Conservation (phyloP, 1,140 invertebrate genomes). For the Drosophila pachea region DNA sequence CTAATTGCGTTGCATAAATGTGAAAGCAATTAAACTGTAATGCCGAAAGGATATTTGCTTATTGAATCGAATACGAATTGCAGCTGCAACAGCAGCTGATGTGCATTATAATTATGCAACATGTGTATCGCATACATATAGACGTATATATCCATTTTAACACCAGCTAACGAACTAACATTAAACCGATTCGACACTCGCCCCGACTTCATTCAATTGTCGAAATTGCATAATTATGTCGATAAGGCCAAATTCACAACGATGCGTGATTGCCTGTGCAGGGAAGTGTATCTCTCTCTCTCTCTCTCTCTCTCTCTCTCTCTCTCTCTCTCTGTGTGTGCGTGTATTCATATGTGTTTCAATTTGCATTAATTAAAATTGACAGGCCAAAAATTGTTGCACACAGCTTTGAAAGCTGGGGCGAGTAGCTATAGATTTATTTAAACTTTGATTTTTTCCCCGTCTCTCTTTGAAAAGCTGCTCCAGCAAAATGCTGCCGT, state of each 20-base stretch:
- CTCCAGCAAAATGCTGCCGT: constrained; percentile 30
- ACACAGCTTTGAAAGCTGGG: constrained; percentile 38
- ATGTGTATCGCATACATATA: neutral
- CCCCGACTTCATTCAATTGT: constrained; percentile 61
- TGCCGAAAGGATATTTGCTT: constrained; percentile 26
- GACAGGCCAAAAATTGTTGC: constrained; percentile 53
- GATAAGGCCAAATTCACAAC: constrained; percentile 62
- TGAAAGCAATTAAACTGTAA: constrained; percentile 18
- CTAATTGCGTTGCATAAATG: constrained; percentile 13
- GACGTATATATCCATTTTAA: neutral
- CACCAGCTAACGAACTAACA: constrained; percentile 30
- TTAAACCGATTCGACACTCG: constrained; percentile 23
- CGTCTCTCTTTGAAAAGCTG: constrained; percentile 42
- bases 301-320: no score
- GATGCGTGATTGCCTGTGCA: constrained; percentile 22
- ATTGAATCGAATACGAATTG: constrained; percentile 17
- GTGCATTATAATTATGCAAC: constrained; percentile 32
- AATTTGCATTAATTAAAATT: constrained; percentile 59
- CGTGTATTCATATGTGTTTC: constrained; percentile 4
- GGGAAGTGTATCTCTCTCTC: no score
- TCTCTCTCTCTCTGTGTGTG: constrained; percentile 29
- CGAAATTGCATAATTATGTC: constrained; percentile 67
- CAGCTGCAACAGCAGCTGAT: constrained; percentile 11
- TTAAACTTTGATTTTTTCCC: constrained; percentile 15
- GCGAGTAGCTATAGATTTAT: constrained; percentile 16